Evolutionary conservation across 2,797 vertebrate species (phyloP).

Genomic region (Rousettus madagascariensis): DNA sequence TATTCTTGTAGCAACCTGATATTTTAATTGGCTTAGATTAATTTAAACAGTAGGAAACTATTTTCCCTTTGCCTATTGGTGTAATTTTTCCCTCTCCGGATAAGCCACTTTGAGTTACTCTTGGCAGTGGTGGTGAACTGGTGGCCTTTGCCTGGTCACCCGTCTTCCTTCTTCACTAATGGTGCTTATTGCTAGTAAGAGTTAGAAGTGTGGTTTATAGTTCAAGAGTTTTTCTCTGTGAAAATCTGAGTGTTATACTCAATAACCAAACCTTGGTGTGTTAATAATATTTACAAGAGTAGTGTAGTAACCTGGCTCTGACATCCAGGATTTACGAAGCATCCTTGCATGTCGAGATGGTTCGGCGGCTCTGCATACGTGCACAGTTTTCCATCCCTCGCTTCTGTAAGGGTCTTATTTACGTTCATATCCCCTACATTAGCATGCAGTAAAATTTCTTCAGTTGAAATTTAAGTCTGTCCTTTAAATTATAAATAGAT

Average conservation of each 20-base stretch:
- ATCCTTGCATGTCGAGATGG: background rate
- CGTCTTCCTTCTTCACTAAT: background rate
- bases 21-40: conserved; percentile 45
- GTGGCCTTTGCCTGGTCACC: background rate
- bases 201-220: background rate
- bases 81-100: background rate
- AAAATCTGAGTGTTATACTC: background rate
- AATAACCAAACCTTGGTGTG: background rate
- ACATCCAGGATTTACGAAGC: background rate
- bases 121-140: background rate
- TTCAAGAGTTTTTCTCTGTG: background rate
- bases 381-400: background rate
- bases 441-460: background rate
- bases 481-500: background rate
- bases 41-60: background rate
- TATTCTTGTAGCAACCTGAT: background rate
- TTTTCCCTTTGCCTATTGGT: background rate
- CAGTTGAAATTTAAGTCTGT: conserved; percentile 28
- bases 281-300: background rate
- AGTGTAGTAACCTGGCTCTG: background rate
- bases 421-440: background rate
- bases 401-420: background rate
- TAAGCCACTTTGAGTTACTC: background rate
- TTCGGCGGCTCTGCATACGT: background rate
- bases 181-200: background rate